Evolutionary conservation across 2,888 invertebrate genomes (phyloP), one percentile per base, ranked within the genome.

Genomic region (Volucella inflata): DNA sequence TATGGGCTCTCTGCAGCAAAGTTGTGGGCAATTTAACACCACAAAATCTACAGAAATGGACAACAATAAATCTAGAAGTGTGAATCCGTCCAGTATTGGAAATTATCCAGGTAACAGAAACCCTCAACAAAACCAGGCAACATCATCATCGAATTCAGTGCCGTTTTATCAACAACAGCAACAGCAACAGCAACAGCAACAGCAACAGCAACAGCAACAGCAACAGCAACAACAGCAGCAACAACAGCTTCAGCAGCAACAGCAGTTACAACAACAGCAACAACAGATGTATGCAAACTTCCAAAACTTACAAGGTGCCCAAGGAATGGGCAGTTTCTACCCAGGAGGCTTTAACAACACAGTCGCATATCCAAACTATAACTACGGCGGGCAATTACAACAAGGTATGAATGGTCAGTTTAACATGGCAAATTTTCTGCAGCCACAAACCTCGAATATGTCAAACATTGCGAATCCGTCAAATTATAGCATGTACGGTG

Each of bases 1-100:
- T 16, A 94, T 95, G 94, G 94, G 94, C 21, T 93, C 94, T 17
- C 88, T 94, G 42, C 93, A 93, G 10, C 92, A 92, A 74, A 91
- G 89, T 59, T 84, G 74, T 60, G 88, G 89, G 90, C 87, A 89
- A 46, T 79, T 81, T 10, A 48, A 16, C 16, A 71, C 60, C 21
- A 9, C 74, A 4, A 81, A 68, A 1, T 38, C 84, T 51, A 12
- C 70, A 36, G 68, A 72, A 53, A 6, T 72, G 57, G 55, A 75
- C 36, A 44, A 50, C 55, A 80, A 44, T 36, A 59, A 21, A 21
- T n/a, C 60, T 38, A 44, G 85, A 8, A 17, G 68, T 40, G 80
- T 64, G 3, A 46, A 60, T 36, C 14, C 71, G 2, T 30, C 12
- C 57, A 55, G 42, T 48, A 79, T 51, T 57, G 40, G 88, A 70